A percentile compares a stretch with the other conserved stretches of the same genome.
phyloP scores from a whole-genome alignment of 1,140 invertebrate species.

The Chelonus insularis region DNA sequence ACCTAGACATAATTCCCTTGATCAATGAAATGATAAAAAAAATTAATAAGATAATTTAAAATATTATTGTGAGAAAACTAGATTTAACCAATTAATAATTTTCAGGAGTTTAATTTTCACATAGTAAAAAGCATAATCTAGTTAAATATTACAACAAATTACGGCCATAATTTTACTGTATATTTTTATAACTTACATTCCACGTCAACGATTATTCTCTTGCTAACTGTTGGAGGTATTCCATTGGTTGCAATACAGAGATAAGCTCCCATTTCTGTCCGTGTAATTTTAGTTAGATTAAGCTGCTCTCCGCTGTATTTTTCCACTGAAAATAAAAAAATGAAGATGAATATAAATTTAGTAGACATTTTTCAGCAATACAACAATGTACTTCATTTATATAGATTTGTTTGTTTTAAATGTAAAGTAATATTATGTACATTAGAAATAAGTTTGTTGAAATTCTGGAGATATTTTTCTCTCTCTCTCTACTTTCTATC shows the following conservation, averaged over 20 bases:
- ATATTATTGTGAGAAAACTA: no score
- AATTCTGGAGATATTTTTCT: background rate
- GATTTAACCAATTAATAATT: no score
- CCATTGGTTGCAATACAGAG: slow-evolving; percentile 82
- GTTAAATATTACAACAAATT: background rate
- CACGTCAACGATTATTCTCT: slow-evolving; percentile 84
- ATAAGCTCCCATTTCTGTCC: slow-evolving; percentile 86
- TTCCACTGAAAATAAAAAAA: slow-evolving; percentile 64
- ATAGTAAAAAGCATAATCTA: no score
- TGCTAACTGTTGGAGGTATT: slow-evolving; percentile 85
- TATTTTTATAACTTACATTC: slow-evolving; percentile 73
- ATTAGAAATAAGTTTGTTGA: slow-evolving; percentile 2
- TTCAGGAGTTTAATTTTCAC: no score
- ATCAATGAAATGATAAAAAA: no score
- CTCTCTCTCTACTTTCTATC: background rate
- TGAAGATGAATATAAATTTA: no score
- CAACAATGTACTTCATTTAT: no score
- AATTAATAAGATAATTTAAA: no score
- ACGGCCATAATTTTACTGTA: background rate
- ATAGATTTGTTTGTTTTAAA: no score
- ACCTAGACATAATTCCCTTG: no score
- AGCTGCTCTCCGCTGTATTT: slow-evolving; percentile 80
- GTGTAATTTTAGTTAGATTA: slow-evolving; percentile 79
- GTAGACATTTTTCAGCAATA: no score
- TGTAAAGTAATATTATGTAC: no score